These are phyloP conservation scores for Sebastes matsubarae DNA, from an alignment of 2,797 vertebrate genomes.

Conservation along the genomic window DNA sequence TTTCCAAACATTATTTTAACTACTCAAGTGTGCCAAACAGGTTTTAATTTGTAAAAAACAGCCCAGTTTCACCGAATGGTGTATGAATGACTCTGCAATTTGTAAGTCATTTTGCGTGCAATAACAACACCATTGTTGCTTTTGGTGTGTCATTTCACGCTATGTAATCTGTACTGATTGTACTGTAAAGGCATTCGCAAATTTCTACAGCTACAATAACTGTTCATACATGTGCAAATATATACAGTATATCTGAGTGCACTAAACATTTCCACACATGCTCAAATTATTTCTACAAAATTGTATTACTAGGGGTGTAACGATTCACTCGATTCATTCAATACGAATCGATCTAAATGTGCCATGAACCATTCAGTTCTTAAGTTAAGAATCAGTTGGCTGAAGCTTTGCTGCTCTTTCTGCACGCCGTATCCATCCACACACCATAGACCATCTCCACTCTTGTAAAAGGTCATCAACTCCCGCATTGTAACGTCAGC, in stretches of 20 bases:
- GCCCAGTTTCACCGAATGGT: background rate
- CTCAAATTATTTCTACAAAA: background rate
- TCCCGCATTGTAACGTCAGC: background rate
- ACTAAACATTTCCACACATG: background rate
- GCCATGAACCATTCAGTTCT: background rate
- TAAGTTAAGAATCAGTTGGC: background rate
- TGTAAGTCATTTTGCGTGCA: background rate
- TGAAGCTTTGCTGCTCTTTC: background rate
- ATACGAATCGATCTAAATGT: background rate
- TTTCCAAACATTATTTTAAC: background rate
- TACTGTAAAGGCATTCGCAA: too few relatives aligned
- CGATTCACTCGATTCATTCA: background rate
- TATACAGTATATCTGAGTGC: background rate
- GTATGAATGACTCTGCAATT: background rate
- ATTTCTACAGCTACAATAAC: background rate
- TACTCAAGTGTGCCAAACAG: background rate
- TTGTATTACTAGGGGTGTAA: background rate
- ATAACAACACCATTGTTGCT: too few relatives aligned
- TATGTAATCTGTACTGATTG: too few relatives aligned
- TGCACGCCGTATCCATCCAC: background rate
- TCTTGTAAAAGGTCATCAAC: too few relatives aligned
- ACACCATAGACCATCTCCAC: background rate
- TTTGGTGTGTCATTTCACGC: background rate
- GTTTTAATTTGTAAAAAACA: background rate
- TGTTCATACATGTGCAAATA: background rate